These are phyloP conservation scores for Rhopalosiphum maidis DNA, from an alignment of 1,140 invertebrate genomes.

Conservation along the genomic window DNA sequence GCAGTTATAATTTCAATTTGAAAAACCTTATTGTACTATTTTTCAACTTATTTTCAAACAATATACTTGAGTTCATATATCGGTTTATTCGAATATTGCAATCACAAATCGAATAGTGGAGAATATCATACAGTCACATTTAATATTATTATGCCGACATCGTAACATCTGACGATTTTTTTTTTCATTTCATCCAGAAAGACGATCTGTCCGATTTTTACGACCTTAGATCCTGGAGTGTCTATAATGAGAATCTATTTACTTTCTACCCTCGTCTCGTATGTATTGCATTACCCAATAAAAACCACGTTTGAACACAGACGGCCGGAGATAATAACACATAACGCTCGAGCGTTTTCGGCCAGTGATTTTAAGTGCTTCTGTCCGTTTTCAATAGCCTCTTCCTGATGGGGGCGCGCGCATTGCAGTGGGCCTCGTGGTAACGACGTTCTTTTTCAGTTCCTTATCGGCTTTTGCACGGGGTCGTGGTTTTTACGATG, in stretches of 20 bases:
- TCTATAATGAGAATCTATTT: conserved; percentile 54
- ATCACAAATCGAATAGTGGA: too few species aligned
- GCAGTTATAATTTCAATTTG: not conserved
- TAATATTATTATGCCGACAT: not conserved
- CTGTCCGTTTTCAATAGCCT: conserved; percentile 50
- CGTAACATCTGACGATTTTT: conserved; percentile 16
- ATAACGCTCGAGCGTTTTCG: conserved; percentile 42
- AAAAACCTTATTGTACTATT: not conserved
- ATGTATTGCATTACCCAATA: conserved; percentile 41
- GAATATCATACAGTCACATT: not conserved
- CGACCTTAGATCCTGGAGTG: conserved; percentile 22
- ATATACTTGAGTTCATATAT: not conserved
- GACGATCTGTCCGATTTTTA: conserved; percentile 31
- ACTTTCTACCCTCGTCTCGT: not conserved
- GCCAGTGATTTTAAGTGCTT: conserved; percentile 56
- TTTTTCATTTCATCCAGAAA: conserved; percentile 1
- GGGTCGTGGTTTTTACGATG: conserved; percentile 40
- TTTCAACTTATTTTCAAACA: not conserved
- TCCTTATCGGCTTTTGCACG: conserved; percentile 52
- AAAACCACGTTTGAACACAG: conserved; percentile 44
- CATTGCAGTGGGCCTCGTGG: not conserved
- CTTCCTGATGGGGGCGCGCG: not conserved
- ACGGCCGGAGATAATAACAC: conserved; percentile 45
- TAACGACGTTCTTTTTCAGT: not conserved
- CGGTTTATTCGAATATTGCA: not conserved